Percentiles rank a stretch among this genome's conserved stretches.
phyloP scores from a whole-genome alignment of 2,888 invertebrate genomes.

The Cheilosia grossa region DNA sequence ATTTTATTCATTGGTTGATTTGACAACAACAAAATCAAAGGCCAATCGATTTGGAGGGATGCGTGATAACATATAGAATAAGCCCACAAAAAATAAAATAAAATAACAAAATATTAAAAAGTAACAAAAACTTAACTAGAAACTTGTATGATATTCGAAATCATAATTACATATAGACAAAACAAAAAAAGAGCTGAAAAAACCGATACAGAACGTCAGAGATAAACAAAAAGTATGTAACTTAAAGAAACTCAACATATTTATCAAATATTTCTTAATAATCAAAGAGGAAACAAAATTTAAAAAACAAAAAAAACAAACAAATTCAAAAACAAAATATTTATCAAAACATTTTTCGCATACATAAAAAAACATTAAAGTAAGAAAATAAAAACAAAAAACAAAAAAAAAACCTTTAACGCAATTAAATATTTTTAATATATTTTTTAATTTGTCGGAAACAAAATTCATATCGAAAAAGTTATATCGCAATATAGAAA shows the following conservation, averaged over 20 bases:
- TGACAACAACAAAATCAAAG: conserved; percentile 65
- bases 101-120: conserved; percentile 47
- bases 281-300: conserved; percentile 34
- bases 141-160: conserved; percentile 68
- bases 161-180: conserved; percentile 47
- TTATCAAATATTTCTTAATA: conserved; percentile 72
- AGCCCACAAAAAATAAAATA: conserved; percentile 51
- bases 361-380: conserved; percentile 62
- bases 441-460: conserved; percentile 40
- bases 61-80: conserved; percentile 80
- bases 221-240: conserved; percentile 38
- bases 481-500: conserved; percentile 65
- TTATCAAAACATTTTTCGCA: conserved; percentile 53
- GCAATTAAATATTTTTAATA: conserved; percentile 36
- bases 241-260: conserved; percentile 60
- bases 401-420: conserved; percentile 47
- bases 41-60: conserved; percentile 82
- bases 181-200: conserved; percentile 24
- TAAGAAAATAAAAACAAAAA: conserved; percentile 37
- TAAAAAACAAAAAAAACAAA: conserved; percentile 55
- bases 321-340: conserved; percentile 70
- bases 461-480: conserved; percentile 73
- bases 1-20: conserved; percentile 45
- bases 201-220: conserved; percentile 43
- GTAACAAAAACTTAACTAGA: conserved; percentile 58